A percentile compares a stretch with the other conserved stretches of the same genome.
Conservation (phyloP, 2,113 vertebrate species). For the Cephalopholis sonnerati region DNA sequence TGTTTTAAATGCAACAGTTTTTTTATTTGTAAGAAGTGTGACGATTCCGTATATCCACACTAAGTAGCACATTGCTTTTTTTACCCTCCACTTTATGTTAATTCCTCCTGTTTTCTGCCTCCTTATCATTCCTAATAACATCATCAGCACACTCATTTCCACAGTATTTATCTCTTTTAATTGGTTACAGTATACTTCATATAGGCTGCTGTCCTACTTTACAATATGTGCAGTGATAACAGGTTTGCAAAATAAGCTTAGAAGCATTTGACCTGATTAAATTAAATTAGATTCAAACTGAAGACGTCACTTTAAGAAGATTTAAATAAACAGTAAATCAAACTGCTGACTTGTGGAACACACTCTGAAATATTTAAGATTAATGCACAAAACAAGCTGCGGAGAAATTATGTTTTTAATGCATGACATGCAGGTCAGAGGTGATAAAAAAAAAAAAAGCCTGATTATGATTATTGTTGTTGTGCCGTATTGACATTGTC, state of each 20-base stretch:
- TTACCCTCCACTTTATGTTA: slow-evolving; percentile 25
- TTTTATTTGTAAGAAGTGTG: slow-evolving; percentile 76
- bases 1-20: slow-evolving; percentile 82
- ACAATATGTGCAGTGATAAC: slow-evolving; percentile 3
- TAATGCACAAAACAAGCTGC: slow-evolving; percentile 82
- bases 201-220: slow-evolving; percentile 35
- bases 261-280: slow-evolving; percentile 60
- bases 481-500: slow-evolving; percentile 89
- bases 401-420: slow-evolving; percentile 82
- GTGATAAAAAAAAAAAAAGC: slow-evolving; percentile 64
- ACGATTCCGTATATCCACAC: slow-evolving; percentile 62
- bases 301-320: slow-evolving; percentile 38
- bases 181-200: background rate
- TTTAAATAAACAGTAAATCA: slow-evolving; percentile 39
- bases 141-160: slow-evolving; percentile 13
- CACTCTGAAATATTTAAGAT: slow-evolving; percentile 83
- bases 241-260: slow-evolving; percentile 42
- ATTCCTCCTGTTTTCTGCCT: slow-evolving; percentile 44
- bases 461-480: slow-evolving; percentile 85
- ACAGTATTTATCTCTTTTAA: slow-evolving; percentile 27
- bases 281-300: slow-evolving; percentile 57
- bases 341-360: slow-evolving; percentile 83
- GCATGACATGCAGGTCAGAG: slow-evolving; percentile 81
- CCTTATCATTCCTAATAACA: slow-evolving; percentile 40
- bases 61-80: slow-evolving; percentile 27